Evolutionary conservation across 2,888 invertebrate genomes (phyloP), one percentile per base, ranked within the genome.

Genomic region (Invenusta paracnida): DNA sequence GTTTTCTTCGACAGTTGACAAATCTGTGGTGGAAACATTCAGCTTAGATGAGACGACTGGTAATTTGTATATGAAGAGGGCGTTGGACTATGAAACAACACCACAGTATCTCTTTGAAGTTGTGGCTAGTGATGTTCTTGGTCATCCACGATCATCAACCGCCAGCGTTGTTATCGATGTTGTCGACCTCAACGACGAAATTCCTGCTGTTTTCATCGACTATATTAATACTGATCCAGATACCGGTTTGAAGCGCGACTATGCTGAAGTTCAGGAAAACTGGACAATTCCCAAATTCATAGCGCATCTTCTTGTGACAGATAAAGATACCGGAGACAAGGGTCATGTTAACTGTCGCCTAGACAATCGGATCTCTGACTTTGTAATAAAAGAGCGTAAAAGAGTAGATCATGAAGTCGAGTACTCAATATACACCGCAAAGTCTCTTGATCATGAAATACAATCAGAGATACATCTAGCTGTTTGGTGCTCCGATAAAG

Each of bases 241-340:
- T 27, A 82, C 29, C 2, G 23, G 13, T 5, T 29, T n/a, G 2
- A 81, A 30, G 5, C 30, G 25, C 25, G 79, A 85, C 13, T 79
- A 85, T 30, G 85, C 81, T 17, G 25, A 27, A 29, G 79, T 85
- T 28, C 29, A 85, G 67, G 85, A 85, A 85, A 85, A 85, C 29
- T 67, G 79, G 73, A 0, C 29, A 23, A 82, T 29, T 2, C 30
- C 81, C 5, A 79, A 85, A 30, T 85, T 85, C 31, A 79, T 85
- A 13, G 85, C 81, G 1, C n/a, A 73, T 1, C 28, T 83, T 81
- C 29, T 27, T 29, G 85, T 85, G 2, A 85, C 28, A 1, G 85
- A 85, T 83, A 85, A 85, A 29, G 85, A 85, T 29, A 79, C 23
- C 11, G 85, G 85, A 23, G 73, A 25, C 1, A 79, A 79, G 1